Evolutionary conservation across 2,797 vertebrate species (phyloP).

Genomic region (Petrocephalus sullivani): DNA sequence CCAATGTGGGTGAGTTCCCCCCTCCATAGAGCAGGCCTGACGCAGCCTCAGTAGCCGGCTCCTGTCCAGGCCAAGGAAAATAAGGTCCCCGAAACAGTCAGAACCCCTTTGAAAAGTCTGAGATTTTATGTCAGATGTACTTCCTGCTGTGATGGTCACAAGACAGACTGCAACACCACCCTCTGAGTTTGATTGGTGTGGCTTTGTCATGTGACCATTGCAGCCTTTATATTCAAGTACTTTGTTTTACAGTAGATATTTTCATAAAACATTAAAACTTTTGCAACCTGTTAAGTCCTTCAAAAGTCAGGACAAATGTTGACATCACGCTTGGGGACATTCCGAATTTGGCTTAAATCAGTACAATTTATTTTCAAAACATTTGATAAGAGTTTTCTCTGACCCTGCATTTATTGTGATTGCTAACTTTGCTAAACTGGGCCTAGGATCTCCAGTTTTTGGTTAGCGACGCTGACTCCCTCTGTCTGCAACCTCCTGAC

Average conservation of each 20-base stretch:
- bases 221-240: background rate
- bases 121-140: background rate
- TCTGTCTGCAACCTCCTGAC: no score
- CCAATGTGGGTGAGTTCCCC: slow-evolving; percentile 81
- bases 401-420: background rate
- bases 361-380: background rate
- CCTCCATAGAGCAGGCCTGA: background rate
- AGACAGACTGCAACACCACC: background rate
- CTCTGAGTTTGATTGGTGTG: background rate
- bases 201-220: background rate
- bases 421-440: background rate
- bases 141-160: background rate
- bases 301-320: background rate
- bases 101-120: background rate
- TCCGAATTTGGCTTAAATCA: no score
- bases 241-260: background rate
- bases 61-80: background rate
- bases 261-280: background rate
- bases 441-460: background rate
- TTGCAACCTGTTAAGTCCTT: background rate
- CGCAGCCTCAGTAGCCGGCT: background rate
- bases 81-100: background rate
- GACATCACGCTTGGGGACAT: background rate
- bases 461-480: no score
- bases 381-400: background rate